Evolutionary conservation across 2,888 invertebrate genomes (phyloP), one percentile per base, ranked within the genome.

Genomic region (Melieria crassipennis): DNA sequence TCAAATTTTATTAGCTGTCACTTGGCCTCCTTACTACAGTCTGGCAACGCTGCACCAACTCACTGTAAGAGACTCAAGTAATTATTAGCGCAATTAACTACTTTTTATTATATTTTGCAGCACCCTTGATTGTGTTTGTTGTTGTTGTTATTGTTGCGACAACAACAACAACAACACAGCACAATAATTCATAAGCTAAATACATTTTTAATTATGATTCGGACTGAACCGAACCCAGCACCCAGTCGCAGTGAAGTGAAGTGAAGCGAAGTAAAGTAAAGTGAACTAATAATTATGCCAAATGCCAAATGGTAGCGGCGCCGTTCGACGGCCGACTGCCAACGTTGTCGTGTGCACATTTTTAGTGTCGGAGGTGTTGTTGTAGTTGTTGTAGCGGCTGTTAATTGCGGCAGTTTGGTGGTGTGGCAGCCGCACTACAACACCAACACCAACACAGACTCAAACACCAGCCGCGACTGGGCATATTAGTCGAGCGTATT

Each of bases 191-290:
- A 76, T 75, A 79, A 77, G 72, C 82, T 79, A 82, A 81, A 82
- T 81, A 81, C 79, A 79, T 74, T 82, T 81, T 82, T 82, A 81
- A 81, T 82, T 82, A 82, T 81, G 82, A 82, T 81, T 82, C 79
- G 69, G 60, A 55, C 11, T 48, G 7, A n/a, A 43, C 9, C 48
- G 13, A 43, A 43, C 30, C 30, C 10, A 45, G 48, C 57, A 43
- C 30, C 30, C 30, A 30, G 30, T 30, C 30, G 30, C 30, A 30
- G 30, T 30, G 30, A 30, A 30, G 30, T 30, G 30, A 30, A 30
- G 30, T 30, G 30, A 30, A 30, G 30, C 2, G 3, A 30, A 30
- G 3, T 2, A 2, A 30, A 30, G 30, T 30, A 30, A 30, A 30
- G 30, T 30, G 30, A 47, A 60, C 46, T 60, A 52, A 65, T 70